phyloP scores from a whole-genome alignment of 2,888 invertebrate genomes.

The Gonocerus acuteangulatus region DNA sequence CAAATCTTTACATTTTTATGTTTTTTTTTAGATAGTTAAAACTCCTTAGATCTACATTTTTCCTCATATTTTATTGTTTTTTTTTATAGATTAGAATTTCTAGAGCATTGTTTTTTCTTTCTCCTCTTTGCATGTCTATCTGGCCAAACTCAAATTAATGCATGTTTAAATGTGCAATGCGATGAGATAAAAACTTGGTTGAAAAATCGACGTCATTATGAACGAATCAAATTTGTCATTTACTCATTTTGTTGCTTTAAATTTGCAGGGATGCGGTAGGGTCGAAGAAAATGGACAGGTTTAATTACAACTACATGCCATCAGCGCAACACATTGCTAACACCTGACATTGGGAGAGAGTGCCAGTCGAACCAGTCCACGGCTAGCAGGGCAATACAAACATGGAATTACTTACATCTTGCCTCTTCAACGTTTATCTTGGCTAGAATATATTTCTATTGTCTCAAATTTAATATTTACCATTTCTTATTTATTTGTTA shows the following conservation, averaged over 20 bases:
- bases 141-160: too few relatives aligned
- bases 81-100: too few relatives aligned
- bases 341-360: conserved; percentile 39
- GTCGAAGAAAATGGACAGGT: conserved; percentile 83
- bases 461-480: conserved; percentile 14
- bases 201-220: too few relatives aligned
- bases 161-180: too few relatives aligned
- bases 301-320: conserved; percentile 60
- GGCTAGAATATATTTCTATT: conserved; percentile 23
- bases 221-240: too few relatives aligned
- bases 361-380: conserved; percentile 58
- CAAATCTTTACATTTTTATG: too few relatives aligned
- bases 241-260: conserved; percentile 30
- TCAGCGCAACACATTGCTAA: conserved; percentile 50
- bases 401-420: conserved; percentile 24
- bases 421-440: conserved; percentile 26
- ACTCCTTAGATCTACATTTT: too few relatives aligned
- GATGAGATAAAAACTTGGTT: too few relatives aligned
- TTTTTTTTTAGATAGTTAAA: too few relatives aligned
- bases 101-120: too few relatives aligned
- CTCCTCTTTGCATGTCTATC: too few relatives aligned
- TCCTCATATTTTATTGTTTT: too few relatives aligned
- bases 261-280: conserved; percentile 63
- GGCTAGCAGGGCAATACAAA: conserved; percentile 41
- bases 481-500: conserved; percentile 18